Base-by-base conservation (phyloP, 1,140 invertebrate genomes). In the Procambarus clarkii region DNA sequence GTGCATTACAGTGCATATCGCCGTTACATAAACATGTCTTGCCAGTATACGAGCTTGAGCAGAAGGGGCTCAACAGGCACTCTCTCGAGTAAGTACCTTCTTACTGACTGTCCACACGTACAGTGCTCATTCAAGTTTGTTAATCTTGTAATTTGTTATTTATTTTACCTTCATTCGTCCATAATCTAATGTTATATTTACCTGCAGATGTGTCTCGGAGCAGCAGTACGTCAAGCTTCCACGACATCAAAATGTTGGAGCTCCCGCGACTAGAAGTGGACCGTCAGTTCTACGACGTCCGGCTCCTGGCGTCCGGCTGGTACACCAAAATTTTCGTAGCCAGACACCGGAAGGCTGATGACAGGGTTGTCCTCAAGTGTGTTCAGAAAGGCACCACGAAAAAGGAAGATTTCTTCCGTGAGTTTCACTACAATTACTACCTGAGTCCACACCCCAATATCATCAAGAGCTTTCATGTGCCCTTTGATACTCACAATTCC, bases 261-360 rank as follows among this genome's bases (percentile, higher is more conserved):
- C 11, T 74, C 2, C 69, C 69, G 8, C 69, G 24, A 24, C 69
- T 74, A 13, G 83, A 91, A 58, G 71, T 93, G 44, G 84, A 91
- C 74, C 71, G 79, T 7, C 69, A 92, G 79, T 93, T 92, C 91
- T 80, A 60, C 11, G 87, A 91, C 15, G 88, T 93, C 2, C 69
- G 86, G 13, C 84, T 93, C 2, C 46, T 93, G 58, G 92, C 92
- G 34, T 97, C 98, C 95, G 98, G 98, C 95, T 98, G 98, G 97
- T 98, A 98, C 94, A 97, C 97, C 24, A 98, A 98, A 95, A 97
- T 98, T 92, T 95, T 98, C 88, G 94, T 98, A 71, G 97, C 98
- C 2, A 97, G 98, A 93, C 97, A 98, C 94, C 96, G 96, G 88
- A 96, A 96, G 81, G 98, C 97, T 0, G 97, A 97, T 93, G 97